Evolutionary conservation across 2,797 vertebrate species (phyloP).

Genomic region (Alectoris magna): DNA sequence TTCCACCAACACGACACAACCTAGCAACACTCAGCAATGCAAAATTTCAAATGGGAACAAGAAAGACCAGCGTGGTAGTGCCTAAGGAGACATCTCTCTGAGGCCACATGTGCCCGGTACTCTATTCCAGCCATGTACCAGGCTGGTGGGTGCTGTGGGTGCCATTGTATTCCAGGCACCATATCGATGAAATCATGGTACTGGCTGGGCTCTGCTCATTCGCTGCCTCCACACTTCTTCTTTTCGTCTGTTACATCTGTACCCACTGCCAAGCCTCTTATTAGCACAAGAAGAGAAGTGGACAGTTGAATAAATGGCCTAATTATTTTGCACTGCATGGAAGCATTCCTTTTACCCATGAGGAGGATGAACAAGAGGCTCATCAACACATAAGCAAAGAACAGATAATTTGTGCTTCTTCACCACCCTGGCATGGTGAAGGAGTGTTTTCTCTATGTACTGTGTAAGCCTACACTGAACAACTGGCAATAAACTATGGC

Average conservation of each 20-base stretch:
- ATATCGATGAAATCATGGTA: rapidly evolving
- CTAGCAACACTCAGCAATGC: rapidly evolving
- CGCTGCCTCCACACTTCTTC: rapidly evolving
- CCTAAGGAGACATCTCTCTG: neutral
- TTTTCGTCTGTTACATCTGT: neutral
- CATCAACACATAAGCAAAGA: neutral
- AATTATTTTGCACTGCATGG: neutral
- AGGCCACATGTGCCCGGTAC: rapidly evolving
- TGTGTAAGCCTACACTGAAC: neutral
- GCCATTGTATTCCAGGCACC: neutral
- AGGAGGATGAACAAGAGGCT: neutral
- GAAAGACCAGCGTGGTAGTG: neutral
- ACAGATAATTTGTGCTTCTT: neutral
- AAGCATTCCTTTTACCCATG: neutral
- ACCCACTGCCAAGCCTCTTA: neutral
- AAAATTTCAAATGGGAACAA: neutral
- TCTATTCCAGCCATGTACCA: neutral
- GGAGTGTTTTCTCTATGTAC: neutral
- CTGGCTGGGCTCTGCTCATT: neutral
- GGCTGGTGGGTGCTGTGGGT: neutral
- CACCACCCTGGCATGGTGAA: rapidly evolving
- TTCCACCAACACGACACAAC: neutral
- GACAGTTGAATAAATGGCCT: neutral
- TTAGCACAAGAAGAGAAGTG: neutral
- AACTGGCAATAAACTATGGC: neutral